Percentiles rank a stretch among this genome's conserved stretches.
phyloP scores from a whole-genome alignment of 2,888 invertebrate species.

The Willowsia nigromaculata region DNA sequence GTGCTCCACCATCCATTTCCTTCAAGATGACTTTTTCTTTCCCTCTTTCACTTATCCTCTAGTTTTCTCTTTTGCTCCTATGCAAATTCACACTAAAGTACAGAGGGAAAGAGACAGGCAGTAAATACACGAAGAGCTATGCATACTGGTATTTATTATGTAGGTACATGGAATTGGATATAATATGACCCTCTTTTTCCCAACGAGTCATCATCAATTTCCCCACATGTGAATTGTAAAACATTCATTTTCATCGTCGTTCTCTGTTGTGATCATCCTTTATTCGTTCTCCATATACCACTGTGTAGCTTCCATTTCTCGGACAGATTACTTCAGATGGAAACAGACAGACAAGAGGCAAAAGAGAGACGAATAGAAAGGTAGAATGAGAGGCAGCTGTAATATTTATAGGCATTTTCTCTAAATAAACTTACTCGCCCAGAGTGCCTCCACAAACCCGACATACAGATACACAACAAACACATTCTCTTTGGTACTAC shows the following conservation, averaged over 20 bases:
- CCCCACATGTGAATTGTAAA: constrained; percentile 52
- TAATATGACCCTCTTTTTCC: constrained; percentile 9
- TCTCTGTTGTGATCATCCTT: background rate
- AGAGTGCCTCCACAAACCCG: background rate
- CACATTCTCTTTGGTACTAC: background rate
- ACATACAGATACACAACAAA: background rate
- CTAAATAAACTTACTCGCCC: constrained; percentile 6
- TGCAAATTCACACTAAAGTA: constrained; percentile 13
- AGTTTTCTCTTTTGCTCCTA: background rate
- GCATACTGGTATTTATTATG: background rate
- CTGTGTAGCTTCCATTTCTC: background rate
- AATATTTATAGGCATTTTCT: constrained; percentile 38
- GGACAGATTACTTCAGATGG: constrained; percentile 28
- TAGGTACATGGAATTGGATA: background rate
- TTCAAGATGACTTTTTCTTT: constrained; percentile 14
- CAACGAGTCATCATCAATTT: constrained; percentile 51
- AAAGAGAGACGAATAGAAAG: constrained; percentile 6
- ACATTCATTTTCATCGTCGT: constrained; percentile 27
- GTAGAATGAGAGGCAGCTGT: constrained; percentile 15
- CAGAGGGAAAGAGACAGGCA: background rate
- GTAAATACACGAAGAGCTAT: background rate
- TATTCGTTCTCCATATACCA: background rate
- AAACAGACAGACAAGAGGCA: constrained; percentile 18
- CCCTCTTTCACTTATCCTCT: background rate
- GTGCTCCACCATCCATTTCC: constrained; percentile 1